Base-by-base conservation (phyloP, 2,888 invertebrate genomes). In the Hybos culiciformis region DNA sequence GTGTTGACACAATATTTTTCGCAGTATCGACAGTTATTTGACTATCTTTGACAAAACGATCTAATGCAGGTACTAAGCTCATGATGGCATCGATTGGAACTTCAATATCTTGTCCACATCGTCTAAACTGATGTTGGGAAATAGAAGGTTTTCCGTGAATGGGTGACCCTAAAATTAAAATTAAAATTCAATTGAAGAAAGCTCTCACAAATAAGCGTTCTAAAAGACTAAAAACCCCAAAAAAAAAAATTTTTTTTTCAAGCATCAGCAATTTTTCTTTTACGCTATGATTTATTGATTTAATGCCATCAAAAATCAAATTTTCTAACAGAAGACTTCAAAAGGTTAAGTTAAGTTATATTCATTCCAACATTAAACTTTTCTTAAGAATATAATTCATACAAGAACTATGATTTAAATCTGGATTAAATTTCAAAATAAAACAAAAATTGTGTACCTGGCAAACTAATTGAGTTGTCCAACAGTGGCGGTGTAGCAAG, bases 151-250 rank as follows among this genome's bases (percentile, higher is more conserved):
- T 67, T n/a, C 64, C 61, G 46, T 77, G 78, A 42, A 75, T 77
- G 26, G 78, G 78, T 9, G 78, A 78, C 45, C 76, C 78, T 75
- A 51, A 9, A 26, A 26, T 9, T 26, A 26, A 26, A 26, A n/a
- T n/a, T n/a, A n/a, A n/a, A n/a, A n/a, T n/a, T n/a, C n/a, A n/a
- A n/a, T n/a, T n/a, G n/a, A n/a, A n/a, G n/a, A n/a, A n/a, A n/a
- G n/a, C n/a, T n/a, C n/a, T n/a, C n/a, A n/a, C n/a, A n/a, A n/a
- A n/a, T n/a, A n/a, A n/a, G n/a, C n/a, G n/a, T n/a, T n/a, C n/a
- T n/a, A n/a, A n/a, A n/a, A n/a, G n/a, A n/a, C n/a, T n/a, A n/a
- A n/a, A n/a, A n/a, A n/a, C n/a, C n/a, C n/a, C n/a, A n/a, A n/a
- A n/a, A n/a, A n/a, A n/a, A n/a, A n/a, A n/a, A n/a, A n/a, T n/a